These are phyloP conservation scores for Zhengitettix transpicula DNA, from an alignment of 2,888 invertebrate genomes.

Conservation along the genomic window DNA sequence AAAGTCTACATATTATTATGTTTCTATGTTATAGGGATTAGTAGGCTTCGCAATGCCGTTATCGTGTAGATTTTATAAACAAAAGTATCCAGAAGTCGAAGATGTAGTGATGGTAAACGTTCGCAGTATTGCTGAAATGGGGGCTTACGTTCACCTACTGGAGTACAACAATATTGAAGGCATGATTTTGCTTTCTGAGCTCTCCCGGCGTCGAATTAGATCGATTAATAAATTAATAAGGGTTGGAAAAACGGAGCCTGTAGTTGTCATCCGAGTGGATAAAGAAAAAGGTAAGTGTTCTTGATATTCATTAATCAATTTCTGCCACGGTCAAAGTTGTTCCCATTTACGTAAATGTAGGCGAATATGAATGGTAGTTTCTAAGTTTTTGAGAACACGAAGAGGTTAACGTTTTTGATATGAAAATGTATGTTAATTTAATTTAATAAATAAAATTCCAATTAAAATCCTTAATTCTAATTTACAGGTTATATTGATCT, in stretches of 20 bases:
- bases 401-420: too few species aligned
- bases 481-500: constrained; percentile 87
- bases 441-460: too few species aligned
- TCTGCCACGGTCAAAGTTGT: too few species aligned
- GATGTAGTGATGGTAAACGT: constrained; percentile 99
- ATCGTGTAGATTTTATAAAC: constrained; percentile 91
- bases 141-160: constrained; percentile 92
- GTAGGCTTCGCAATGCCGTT: constrained; percentile 46
- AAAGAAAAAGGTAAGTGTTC: constrained; percentile 78
- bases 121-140: constrained; percentile 97
- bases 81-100: constrained; percentile 94
- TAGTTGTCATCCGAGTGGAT: constrained; percentile 97
- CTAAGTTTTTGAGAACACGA: too few species aligned
- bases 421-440: too few species aligned
- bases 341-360: too few species aligned
- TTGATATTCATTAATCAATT: too few species aligned
- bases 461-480: neutral
- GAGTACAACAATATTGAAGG: constrained; percentile 99
- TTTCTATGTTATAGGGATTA: too few species aligned
- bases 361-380: too few species aligned
- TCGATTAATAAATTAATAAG: constrained; percentile 98
- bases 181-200: constrained; percentile 95
- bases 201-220: constrained; percentile 94
- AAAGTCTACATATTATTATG: too few species aligned
- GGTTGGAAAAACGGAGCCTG: constrained; percentile 96